phyloP scores from a whole-genome alignment of 2,113 vertebrate species.

The Leptobrachium ailaonicum region DNA sequence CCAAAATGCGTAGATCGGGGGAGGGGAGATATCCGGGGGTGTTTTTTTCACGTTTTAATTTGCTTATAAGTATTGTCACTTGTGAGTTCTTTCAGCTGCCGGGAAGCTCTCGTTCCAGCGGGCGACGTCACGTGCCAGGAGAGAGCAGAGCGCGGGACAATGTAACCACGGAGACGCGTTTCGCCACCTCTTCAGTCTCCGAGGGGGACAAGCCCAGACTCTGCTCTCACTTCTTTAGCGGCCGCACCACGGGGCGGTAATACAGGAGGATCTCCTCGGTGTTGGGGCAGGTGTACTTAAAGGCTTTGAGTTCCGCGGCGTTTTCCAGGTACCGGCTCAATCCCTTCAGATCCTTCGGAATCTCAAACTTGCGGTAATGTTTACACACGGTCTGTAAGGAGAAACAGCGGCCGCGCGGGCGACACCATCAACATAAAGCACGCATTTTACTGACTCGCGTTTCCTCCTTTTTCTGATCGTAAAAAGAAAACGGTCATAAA shows the following conservation, averaged over 20 bases:
- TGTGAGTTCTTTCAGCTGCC: not conserved
- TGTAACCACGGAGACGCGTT: not conserved
- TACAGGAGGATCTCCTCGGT: slow-evolving; percentile 77
- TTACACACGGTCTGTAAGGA: slow-evolving; percentile 75
- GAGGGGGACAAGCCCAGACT: not conserved
- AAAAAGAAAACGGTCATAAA: too few relatives aligned
- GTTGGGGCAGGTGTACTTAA: slow-evolving; percentile 82
- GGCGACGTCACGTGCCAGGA: not conserved
- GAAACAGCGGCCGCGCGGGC: fast-evolving
- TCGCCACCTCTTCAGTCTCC: not conserved
- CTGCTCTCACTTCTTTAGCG: slow-evolving; percentile 24
- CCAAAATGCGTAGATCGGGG: too few relatives aligned
- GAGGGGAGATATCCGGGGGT: too few relatives aligned
- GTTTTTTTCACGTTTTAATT: too few relatives aligned
- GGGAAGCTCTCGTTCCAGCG: not conserved
- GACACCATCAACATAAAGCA: not conserved
- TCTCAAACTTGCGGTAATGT: slow-evolving; percentile 75
- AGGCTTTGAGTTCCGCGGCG: slow-evolving; percentile 75
- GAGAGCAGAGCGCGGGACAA: not conserved
- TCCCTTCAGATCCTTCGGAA: slow-evolving; percentile 69
- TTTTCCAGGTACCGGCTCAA: slow-evolving; percentile 76
- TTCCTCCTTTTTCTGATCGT: too few relatives aligned
- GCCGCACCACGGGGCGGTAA: slow-evolving; percentile 76
- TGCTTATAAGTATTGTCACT: too few relatives aligned
- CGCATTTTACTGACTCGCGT: too few relatives aligned